Evolutionary conservation across 35 echinoderm and acorn worm species (phyloP).

Genomic region (Patiria miniata): DNA sequence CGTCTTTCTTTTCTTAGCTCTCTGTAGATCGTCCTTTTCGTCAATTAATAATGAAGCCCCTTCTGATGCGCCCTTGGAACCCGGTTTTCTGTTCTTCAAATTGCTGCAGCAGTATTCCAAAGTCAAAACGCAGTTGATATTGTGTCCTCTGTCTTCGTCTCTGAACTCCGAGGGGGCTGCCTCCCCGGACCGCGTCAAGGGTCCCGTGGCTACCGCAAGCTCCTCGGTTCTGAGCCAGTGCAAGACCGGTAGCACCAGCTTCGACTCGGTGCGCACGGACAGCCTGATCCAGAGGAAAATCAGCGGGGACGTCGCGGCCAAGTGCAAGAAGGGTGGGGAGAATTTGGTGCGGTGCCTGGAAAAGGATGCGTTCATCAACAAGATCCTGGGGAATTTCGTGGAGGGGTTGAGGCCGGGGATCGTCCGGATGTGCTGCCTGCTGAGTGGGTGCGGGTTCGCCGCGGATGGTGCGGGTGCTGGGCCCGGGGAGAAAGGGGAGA

Average conservation of each 20-base stretch:
- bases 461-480: neutral
- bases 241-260: neutral
- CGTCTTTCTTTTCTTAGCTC: neutral
- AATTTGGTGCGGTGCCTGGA: neutral
- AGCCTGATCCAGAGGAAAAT: neutral
- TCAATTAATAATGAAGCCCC: neutral
- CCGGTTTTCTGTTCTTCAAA: constrained; percentile 7
- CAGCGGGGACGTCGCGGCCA: neutral
- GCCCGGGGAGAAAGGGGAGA: too few species aligned
- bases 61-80: neutral
- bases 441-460: neutral
- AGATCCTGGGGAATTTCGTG: constrained; percentile 9
- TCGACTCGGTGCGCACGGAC: neutral
- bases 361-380: neutral
- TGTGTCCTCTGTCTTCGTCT: neutral
- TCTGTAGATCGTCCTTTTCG: neutral
- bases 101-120: constrained; percentile 17
- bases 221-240: neutral
- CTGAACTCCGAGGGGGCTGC: neutral
- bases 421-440: neutral
- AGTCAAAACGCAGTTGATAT: constrained; percentile 23
- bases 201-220: neutral
- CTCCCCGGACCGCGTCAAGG: neutral
- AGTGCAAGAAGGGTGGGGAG: neutral
- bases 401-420: neutral